Conservation (phyloP, 1,140 invertebrate genomes). For the Drusus annulatus region DNA sequence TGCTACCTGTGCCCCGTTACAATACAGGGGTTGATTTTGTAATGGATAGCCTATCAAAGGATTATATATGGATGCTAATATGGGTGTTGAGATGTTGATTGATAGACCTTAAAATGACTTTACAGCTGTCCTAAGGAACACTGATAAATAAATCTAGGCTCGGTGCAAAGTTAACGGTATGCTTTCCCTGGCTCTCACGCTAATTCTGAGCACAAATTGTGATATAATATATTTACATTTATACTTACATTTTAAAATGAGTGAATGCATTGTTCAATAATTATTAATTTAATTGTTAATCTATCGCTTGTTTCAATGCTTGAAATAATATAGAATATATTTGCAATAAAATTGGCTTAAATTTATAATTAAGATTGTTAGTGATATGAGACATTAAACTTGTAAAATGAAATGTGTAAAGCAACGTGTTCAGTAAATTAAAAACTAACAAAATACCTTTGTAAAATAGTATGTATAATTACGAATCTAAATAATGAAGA, state of each 20-base stretch:
- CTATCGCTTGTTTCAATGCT: conserved; percentile 12
- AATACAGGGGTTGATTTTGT: too few relatives aligned
- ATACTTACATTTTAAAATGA: not conserved
- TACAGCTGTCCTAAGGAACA: too few relatives aligned
- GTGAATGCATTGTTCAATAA: not conserved
- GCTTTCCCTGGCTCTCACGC: conserved; percentile 8
- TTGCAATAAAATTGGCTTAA: conserved; percentile 1
- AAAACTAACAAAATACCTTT: too few relatives aligned
- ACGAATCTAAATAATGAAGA: not conserved
- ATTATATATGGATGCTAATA: too few relatives aligned
- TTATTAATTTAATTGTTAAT: not conserved
- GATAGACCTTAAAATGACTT: too few relatives aligned
- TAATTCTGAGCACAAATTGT: conserved; percentile 36
- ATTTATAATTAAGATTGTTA: not conserved
- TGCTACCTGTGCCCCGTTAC: too few relatives aligned
- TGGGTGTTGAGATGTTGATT: too few relatives aligned
- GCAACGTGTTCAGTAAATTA: too few relatives aligned
- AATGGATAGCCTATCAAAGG: too few relatives aligned
- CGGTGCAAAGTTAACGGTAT: too few relatives aligned
- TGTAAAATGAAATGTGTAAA: not conserved
- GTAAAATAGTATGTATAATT: not conserved
- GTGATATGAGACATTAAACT: not conserved
- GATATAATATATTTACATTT: conserved; percentile 14
- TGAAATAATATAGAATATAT: not conserved
- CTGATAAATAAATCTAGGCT: too few relatives aligned